Conservation (phyloP, 2,797 vertebrate genomes). For the Poecilia wingei region DNA sequence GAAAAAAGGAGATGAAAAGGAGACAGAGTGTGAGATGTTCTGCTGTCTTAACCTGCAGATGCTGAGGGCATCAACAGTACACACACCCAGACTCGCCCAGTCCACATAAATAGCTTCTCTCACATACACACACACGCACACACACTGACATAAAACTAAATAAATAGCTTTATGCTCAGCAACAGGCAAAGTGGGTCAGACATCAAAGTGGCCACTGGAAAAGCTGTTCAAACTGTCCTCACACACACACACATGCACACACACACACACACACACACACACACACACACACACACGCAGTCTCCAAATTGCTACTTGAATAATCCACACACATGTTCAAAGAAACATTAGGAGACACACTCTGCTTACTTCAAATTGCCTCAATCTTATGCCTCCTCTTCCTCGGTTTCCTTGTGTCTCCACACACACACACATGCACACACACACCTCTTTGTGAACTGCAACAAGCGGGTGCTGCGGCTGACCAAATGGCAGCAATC, state of each 20-base stretch:
- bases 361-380: conserved; percentile 71
- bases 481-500: conserved; percentile 75
- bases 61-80: conserved; percentile 56
- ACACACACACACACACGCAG: conserved; percentile 46
- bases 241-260: background rate
- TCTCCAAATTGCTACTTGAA: conserved; percentile 75
- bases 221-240: conserved; percentile 70
- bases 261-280: conserved; percentile 38
- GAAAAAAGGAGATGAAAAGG: conserved; percentile 3
- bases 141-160: conserved; percentile 56
- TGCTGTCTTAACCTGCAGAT: conserved; percentile 57
- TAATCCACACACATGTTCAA: conserved; percentile 58
- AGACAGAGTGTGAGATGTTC: conserved; percentile 54
- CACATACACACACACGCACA: conserved; percentile 21
- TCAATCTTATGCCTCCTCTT: conserved; percentile 39
- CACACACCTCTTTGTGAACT: conserved; percentile 57
- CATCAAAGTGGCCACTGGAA: conserved; percentile 79
- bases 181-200: conserved; percentile 81
- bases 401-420: conserved; percentile 1
- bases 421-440: background rate
- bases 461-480: conserved; percentile 61
- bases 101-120: conserved; percentile 65
- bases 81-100: conserved; percentile 55
- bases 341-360: conserved; percentile 45
- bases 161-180: conserved; percentile 79